phyloP scores from a whole-genome alignment of 2,888 invertebrate genomes.

The Cantharis nigra region DNA sequence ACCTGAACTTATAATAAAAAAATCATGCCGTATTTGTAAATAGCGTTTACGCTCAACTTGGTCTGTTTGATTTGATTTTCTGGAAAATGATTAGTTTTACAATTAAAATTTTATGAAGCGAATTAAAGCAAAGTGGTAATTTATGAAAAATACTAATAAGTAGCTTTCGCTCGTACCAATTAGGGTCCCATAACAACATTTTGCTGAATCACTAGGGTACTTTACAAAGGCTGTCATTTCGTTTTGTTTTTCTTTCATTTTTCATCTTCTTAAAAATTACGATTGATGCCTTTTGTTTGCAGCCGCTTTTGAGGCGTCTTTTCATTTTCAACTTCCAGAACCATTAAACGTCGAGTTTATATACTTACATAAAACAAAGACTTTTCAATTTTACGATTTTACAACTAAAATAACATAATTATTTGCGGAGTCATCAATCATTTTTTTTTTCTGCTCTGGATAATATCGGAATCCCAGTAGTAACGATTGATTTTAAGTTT shows the following conservation, averaged over 20 bases:
- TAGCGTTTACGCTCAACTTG: not conserved
- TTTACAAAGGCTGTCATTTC: constrained; percentile 28
- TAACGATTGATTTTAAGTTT: not conserved
- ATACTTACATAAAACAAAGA: not conserved
- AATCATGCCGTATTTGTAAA: not conserved
- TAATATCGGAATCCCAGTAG: not conserved
- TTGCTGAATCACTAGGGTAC: constrained; percentile 45
- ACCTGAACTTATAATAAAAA: not conserved
- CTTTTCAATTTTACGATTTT: not conserved
- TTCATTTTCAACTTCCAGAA: not conserved
- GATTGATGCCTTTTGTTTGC: constrained; percentile 6
- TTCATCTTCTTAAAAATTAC: constrained; percentile 4
- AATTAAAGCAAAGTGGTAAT: constrained; percentile 44
- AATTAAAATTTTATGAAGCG: constrained; percentile 1
- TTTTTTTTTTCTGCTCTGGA: not conserved
- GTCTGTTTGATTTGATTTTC: not conserved
- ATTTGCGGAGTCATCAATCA: not conserved
- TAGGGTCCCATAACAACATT: constrained; percentile 41
- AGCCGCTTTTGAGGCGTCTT: constrained; percentile 3
- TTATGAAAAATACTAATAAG: constrained; percentile 46
- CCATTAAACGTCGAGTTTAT: not conserved
- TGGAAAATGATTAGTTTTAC: not conserved
- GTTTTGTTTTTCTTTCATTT: constrained; percentile 13
- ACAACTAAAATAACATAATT: not conserved
- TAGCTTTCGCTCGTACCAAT: constrained; percentile 46